phyloP scores from a whole-genome alignment of 2,797 vertebrate genomes.

The Choloepus didactylus region DNA sequence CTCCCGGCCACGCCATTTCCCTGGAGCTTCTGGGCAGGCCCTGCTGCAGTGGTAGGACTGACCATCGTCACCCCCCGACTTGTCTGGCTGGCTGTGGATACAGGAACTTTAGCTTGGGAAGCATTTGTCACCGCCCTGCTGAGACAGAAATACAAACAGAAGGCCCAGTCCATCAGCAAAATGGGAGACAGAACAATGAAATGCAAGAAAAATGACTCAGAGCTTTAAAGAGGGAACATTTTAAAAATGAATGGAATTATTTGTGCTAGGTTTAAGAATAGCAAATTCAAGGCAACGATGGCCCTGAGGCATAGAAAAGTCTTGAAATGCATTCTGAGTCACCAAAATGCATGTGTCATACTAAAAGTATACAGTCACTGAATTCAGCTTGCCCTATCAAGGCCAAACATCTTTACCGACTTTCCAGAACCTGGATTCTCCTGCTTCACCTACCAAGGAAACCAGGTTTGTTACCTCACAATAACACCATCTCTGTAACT shows the following conservation, averaged over 20 bases:
- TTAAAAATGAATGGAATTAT: slow-evolving; percentile 52
- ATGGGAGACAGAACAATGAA: neutral
- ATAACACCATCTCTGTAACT: too few relatives aligned
- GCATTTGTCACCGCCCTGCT: slow-evolving; percentile 92
- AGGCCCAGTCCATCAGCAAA: slow-evolving; percentile 48
- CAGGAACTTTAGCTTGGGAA: slow-evolving; percentile 93
- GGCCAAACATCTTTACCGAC: neutral
- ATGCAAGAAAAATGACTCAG: slow-evolving; percentile 46
- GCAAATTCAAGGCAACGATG: slow-evolving; percentile 40
- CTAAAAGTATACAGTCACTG: neutral
- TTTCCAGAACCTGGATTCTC: neutral
- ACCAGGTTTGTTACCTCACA: too few relatives aligned
- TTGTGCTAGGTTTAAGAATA: slow-evolving; percentile 39
- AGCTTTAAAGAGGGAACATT: neutral
- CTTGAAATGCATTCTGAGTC: slow-evolving; percentile 24
- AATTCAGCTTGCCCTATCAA: neutral
- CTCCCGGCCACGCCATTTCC: slow-evolving; percentile 89
- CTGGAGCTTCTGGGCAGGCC: slow-evolving; percentile 90
- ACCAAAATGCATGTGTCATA: neutral
- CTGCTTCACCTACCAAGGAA: neutral
- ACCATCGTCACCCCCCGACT: slow-evolving; percentile 93
- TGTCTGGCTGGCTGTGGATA: slow-evolving; percentile 92
- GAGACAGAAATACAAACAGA: slow-evolving; percentile 78
- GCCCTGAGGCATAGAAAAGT: neutral
- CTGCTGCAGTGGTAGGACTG: slow-evolving; percentile 90